A percentile compares a stretch with the other conserved stretches of the same genome.
These are phyloP conservation scores for Diphyllodes magnificus DNA, from an alignment of 2,113 vertebrate genomes.

Conservation along the genomic window DNA sequence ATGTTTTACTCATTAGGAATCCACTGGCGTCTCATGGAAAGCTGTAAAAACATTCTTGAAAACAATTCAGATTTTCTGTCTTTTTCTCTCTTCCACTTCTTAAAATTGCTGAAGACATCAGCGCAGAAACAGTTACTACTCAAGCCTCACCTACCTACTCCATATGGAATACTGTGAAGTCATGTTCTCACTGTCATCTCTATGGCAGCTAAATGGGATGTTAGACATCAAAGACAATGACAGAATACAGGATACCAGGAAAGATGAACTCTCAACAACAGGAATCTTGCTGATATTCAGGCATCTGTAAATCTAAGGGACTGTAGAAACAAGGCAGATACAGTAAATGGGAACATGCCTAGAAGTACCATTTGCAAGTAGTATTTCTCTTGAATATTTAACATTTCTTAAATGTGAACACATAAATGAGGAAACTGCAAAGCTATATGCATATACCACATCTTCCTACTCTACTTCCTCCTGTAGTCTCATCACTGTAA, in stretches of 20 bases:
- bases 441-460: not conserved
- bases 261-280: not conserved
- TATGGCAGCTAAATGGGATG: not conserved
- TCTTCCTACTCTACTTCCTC: not conserved
- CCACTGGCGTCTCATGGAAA: not conserved
- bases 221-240: not conserved
- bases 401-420: not conserved
- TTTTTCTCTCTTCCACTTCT: not conserved
- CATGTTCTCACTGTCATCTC: not conserved
- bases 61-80: not conserved
- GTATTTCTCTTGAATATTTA: not conserved
- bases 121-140: not conserved
- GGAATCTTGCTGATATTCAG: not conserved
- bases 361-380: not conserved
- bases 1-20: constrained; percentile 39
- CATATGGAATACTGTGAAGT: not conserved
- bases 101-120: not conserved
- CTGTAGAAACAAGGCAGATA: not conserved
- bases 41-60: not conserved
- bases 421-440: not conserved
- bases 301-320: not conserved
- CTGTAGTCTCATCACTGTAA: not conserved
- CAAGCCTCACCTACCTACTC: not conserved
- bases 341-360: not conserved
- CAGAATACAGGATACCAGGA: not conserved